Evolutionary conservation across 2,113 vertebrate species (phyloP).

Genomic region (Columba livia): DNA sequence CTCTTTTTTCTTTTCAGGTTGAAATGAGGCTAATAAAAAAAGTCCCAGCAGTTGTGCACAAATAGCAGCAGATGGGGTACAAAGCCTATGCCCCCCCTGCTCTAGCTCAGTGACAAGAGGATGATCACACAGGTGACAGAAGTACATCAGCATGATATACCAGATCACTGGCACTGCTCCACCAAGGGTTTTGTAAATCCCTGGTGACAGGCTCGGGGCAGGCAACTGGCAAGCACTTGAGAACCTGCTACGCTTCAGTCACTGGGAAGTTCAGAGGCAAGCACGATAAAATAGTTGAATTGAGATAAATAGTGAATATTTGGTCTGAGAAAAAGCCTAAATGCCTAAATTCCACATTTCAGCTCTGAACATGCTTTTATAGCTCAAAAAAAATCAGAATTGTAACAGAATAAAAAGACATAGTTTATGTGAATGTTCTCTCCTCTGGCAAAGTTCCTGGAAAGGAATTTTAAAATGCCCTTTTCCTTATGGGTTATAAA

Average conservation of each 20-base stretch:
- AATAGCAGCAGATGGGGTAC: not conserved
- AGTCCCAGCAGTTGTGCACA: not conserved
- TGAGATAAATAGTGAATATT: slow-evolving; percentile 1
- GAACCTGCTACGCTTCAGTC: not conserved
- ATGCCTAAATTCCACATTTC: not conserved
- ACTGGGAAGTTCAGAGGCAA: slow-evolving; percentile 13
- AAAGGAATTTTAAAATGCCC: not conserved
- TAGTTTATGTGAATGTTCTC: not conserved
- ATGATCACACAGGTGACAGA: not conserved
- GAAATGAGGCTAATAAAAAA: not conserved
- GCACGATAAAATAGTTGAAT: not conserved
- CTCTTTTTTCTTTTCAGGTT: not conserved
- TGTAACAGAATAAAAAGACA: not conserved
- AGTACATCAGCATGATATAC: not conserved
- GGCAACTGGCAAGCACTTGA: not conserved
- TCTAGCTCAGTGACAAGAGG: not conserved
- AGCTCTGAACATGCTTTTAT: not conserved
- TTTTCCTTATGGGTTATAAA: slow-evolving; percentile 2
- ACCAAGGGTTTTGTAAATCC: not conserved
- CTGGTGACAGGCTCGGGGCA: not conserved
- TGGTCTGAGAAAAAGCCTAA: slow-evolving; percentile 22
- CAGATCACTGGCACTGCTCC: not conserved
- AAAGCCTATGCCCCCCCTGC: not conserved
- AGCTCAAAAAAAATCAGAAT: not conserved
- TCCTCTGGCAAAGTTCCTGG: not conserved